Base-by-base conservation (phyloP, 2,113 vertebrate species). In the Varanus komodoensis region DNA sequence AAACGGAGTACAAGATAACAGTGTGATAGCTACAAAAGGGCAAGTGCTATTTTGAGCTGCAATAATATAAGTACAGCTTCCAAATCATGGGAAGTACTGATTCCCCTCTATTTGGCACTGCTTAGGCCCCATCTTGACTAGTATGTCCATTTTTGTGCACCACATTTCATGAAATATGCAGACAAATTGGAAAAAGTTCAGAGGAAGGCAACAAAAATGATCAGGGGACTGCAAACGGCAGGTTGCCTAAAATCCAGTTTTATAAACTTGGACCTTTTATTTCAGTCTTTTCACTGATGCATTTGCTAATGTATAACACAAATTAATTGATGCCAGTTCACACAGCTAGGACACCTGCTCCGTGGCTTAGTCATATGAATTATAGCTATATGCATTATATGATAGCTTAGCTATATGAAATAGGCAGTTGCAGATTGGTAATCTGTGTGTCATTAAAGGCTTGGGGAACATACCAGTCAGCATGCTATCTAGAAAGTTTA, bases 191-290 rank as follows among this genome's bases (percentile, higher is more conserved):
- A 44, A 44, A 44, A 44, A 44, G 38, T 44, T 44, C 38, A 44
- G 38, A 44, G 38, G 38, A 44, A 44, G 38, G 38, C 38, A 44
- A 44, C 38, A 44, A 44, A 44, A 44, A 44, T 44, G 38, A 44
- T 48, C 54, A 75, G 61, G 44, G 81, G 32, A 12, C 50, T 48
- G 69, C 15, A 75, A 75, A 75, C 23, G 69, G 84, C 54, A 83
- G 68, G 80, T 29, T 89, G 75, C 50, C 14, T 61, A 69, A 74
- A 82, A 82, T 69, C 74, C 11, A 75, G 69, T 52, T 88, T 79
- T 34, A 87, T 82, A 61, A 89, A 82, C 27, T 73, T 29, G 15
- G 11, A 69, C 8, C 50, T 68, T 88, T 48, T 4, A 34, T 88
- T 69, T 88, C 69, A 64, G 44, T 73, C 48, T 82, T 71, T 54